Base-by-base conservation (phyloP, 2,888 invertebrate genomes). In the Carcina quercana region DNA sequence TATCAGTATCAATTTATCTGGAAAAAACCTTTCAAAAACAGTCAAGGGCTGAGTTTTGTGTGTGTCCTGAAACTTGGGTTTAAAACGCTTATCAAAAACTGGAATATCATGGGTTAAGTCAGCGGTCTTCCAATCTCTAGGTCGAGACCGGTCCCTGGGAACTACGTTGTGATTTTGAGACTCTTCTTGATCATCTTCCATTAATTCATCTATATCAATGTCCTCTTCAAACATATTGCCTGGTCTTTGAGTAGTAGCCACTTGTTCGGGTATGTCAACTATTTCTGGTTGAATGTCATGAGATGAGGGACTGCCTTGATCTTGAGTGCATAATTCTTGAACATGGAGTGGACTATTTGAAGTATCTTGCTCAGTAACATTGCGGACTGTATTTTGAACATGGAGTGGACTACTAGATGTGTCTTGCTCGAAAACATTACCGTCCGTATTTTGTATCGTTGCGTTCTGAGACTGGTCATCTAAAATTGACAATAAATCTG, bases 51-150 rank as follows among this genome's bases (percentile, higher is more conserved):
- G 28, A 21, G 34, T 38, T 17, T 38, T 37, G 29, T 31, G 37
- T 17, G 34, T 30, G 22, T 13, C 29, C 28, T 15, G 17, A 8
- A 17, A 17, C 34, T 35, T 37, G 35, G 39, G 39, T 35, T 39
- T 31, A 37, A 41, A 39, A 30, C 35, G 34, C 25, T 42, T 40
- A 21, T 36, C 37, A 33, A 45, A 45, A 26, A 35, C 13, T 13
- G 45, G 40, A 34, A 39, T 28, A 35, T 35, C 34, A 40, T 40
- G 38, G 17, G 17, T 17, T 17, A 17, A 30, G 33, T 37, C 28
- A 29, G 14, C 26, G 27, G 22, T 42, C 30, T 43, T 29, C 44
- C 41, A 44, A 25, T 32, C 37, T 36, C 43, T 35, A 35, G 41
- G 42, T 30, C 33, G 37, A 35, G 35, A 37, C 6, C 35, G 40